phyloP scores from a whole-genome alignment of 2,797 vertebrate species.

The Paramormyrops hopkinsi region DNA sequence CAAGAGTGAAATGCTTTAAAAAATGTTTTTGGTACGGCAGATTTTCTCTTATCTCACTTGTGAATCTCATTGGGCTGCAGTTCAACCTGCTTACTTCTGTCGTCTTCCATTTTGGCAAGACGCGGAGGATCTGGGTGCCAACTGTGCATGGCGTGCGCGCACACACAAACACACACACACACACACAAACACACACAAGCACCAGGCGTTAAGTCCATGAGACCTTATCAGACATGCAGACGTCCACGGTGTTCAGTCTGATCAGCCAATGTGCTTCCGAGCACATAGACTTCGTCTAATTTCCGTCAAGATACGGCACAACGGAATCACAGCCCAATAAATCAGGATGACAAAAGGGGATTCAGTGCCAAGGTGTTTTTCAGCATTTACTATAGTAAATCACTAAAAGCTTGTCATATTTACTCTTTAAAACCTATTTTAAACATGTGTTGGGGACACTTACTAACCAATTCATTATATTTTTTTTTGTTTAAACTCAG shows the following conservation, averaged over 20 bases:
- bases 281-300: not conserved
- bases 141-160: not conserved
- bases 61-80: slow-evolving; percentile 14
- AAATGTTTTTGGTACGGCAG: slow-evolving; percentile 1
- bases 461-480: not conserved
- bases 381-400: not conserved
- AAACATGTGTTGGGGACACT: not conserved
- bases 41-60: slow-evolving; percentile 14
- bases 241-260: not conserved
- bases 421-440: not conserved
- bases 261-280: not conserved
- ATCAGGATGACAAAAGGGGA: not conserved
- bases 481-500: not conserved
- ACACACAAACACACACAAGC: not conserved
- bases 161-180: not conserved
- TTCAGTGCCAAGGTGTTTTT: not conserved
- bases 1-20: not conserved
- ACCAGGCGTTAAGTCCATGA: not conserved
- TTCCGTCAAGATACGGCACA: not conserved
- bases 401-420: not conserved
- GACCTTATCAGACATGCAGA: not conserved
- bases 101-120: slow-evolving; percentile 2
- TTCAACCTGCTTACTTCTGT: slow-evolving; percentile 17
- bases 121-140: not conserved
- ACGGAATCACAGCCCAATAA: not conserved